Evolutionary conservation across 2,113 vertebrate species (phyloP).

Genomic region (Axis porcinus): DNA sequence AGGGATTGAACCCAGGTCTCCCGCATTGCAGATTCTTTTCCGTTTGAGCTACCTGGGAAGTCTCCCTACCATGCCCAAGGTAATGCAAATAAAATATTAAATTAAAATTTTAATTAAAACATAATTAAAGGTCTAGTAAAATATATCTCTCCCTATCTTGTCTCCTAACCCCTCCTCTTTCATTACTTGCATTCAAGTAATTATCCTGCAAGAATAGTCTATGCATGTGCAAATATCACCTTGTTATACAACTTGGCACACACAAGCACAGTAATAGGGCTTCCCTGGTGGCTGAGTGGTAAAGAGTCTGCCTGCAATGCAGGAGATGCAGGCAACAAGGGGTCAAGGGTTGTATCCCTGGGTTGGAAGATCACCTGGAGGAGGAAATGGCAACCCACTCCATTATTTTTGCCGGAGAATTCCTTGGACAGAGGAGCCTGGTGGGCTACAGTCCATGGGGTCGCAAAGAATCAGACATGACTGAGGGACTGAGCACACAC

Average conservation of each 20-base stretch:
- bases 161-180: background rate
- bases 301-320: background rate
- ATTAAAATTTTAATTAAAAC: background rate
- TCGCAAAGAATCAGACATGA: accelerated
- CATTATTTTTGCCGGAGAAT: background rate
- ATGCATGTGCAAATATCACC: background rate
- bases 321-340: background rate
- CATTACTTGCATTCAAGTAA: background rate
- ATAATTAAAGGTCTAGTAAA: background rate
- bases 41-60: background rate
- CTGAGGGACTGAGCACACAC: background rate
- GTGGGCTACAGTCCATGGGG: background rate
- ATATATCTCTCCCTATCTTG: background rate
- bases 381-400: background rate
- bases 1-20: background rate
- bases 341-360: background rate
- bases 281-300: background rate
- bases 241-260: background rate
- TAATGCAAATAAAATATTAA: background rate
- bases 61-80: background rate
- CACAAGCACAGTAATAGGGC: background rate
- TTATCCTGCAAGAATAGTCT: background rate
- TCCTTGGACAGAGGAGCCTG: background rate
- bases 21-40: background rate
- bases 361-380: background rate